Conservation (phyloP, 2,113 vertebrate species). For the Furnarius figulus region DNA sequence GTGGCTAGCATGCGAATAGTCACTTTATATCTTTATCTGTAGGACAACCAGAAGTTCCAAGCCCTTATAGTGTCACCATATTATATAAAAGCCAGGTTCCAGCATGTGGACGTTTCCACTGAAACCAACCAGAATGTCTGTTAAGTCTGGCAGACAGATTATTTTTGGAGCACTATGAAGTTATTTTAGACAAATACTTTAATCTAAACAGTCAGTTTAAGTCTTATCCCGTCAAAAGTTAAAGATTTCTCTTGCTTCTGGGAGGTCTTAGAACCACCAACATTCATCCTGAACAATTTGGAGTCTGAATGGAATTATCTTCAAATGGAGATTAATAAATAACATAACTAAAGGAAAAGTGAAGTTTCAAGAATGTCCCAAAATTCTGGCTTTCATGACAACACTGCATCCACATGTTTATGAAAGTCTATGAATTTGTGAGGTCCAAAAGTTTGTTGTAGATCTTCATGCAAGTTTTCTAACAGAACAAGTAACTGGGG, state of each 20-base stretch:
- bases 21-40: neutral
- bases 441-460: neutral
- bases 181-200: conserved; percentile 26
- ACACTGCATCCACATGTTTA: neutral
- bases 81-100: conserved; percentile 17
- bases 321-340: conserved; percentile 18
- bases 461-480: neutral
- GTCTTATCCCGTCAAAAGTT: neutral
- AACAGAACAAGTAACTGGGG: neutral
- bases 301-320: conserved; percentile 38
- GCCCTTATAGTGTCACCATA: neutral
- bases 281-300: conserved; percentile 1
- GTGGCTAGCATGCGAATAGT: neutral
- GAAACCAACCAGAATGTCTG: conserved; percentile 11
- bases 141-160: conserved; percentile 25
- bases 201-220: conserved; percentile 33
- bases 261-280: conserved; percentile 25
- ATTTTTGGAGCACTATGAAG: conserved; percentile 4
- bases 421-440: accelerated
- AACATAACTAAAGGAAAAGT: neutral
- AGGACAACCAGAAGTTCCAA: neutral
- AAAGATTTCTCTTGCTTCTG: neutral
- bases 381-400: neutral
- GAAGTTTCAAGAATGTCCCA: neutral
- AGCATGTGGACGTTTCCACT: conserved; percentile 4